These are phyloP conservation scores for Aleiodes sp. DNA, from an alignment of 1,140 invertebrate genomes.

Conservation along the genomic window DNA sequence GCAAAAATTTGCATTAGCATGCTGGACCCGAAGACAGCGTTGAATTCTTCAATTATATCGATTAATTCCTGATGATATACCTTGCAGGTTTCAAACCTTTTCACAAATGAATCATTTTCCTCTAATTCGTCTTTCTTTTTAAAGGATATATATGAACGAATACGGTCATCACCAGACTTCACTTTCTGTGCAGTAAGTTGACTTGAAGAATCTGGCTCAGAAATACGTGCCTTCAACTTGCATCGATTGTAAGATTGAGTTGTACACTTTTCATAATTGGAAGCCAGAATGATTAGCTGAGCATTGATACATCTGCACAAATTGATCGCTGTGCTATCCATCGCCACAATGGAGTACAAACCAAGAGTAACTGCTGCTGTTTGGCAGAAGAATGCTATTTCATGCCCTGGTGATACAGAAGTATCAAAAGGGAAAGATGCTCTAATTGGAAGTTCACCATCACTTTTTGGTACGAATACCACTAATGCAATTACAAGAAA, in stretches of 20 bases:
- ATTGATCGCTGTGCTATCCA: slow-evolving; percentile 28
- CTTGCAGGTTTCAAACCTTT: slow-evolving; percentile 35
- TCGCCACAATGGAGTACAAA: slow-evolving; percentile 23
- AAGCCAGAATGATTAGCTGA: slow-evolving; percentile 24
- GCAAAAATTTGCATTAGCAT: slow-evolving; percentile 48
- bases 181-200: neutral
- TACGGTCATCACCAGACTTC: neutral
- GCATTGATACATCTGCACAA: slow-evolving; percentile 33
- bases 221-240: neutral
- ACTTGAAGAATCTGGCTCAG: neutral
- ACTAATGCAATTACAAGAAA: slow-evolving; percentile 26
- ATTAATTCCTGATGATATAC: slow-evolving; percentile 46
- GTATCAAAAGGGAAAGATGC: slow-evolving; percentile 31
- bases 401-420: slow-evolving; percentile 24
- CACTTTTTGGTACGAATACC: slow-evolving; percentile 32
- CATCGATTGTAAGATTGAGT: neutral
- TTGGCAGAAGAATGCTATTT: slow-evolving; percentile 31
- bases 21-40: slow-evolving; percentile 38
- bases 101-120: slow-evolving; percentile 18
- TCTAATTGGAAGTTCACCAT: slow-evolving; percentile 34
- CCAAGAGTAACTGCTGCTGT: slow-evolving; percentile 26
- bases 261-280: slow-evolving; percentile 32
- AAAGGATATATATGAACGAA: slow-evolving; percentile 22
- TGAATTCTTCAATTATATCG: slow-evolving; percentile 40
- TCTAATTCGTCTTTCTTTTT: slow-evolving; percentile 4